Base-by-base conservation (phyloP, 1,140 invertebrate genomes). In the Probaryconus sp. region DNA sequence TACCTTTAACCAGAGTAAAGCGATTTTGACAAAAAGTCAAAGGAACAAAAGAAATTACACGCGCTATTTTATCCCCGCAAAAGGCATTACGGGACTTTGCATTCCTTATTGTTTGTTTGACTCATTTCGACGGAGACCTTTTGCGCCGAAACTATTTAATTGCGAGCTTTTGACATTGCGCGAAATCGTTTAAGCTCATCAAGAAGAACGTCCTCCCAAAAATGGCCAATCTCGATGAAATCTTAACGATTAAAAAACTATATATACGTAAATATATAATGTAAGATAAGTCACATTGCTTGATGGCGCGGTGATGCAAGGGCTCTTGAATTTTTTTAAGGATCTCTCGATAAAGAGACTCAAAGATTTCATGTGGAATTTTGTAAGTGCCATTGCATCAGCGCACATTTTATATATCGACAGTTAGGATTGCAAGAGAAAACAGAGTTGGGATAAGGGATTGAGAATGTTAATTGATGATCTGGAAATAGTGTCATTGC, bases 11-110 rank as follows among this genome's bases (percentile, higher is more conserved):
- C 26, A 0, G 58, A 69, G 51, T 33, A 42, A 60, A 65, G 38
- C 60, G 60, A 69, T 75, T 69, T 64, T 55, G 13, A 53, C 37
- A 38, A 50, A 64, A 43, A 73, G 75, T 17, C 50, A 40, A 67
- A 71, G 40, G 47, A 48, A 64, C 43, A 64, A 50, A 55, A 35
- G 38, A 38, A 56, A 56, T 17, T 42, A 17, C 13, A 31, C 45
- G 10, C 0, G 7, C 10, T n/a, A 11, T 9, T 10, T 24, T n/a
- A n/a, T n/a, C n/a, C n/a, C 45, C 26, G 2, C 5, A 17, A 40
- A 16, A 24, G 0, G n/a, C 31, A 14, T 38, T 7, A 5, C 35
- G 13, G 16, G 13, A 38, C 7, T 14, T 10, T 38, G 35, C 13
- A 38, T 42, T 38, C 14, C 10, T 9, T 33, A 2, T 33, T 50